A percentile compares a stretch with the other conserved stretches of the same genome.
Evolutionary conservation across 2,888 invertebrate species (phyloP).

Genomic region (Trichogramma evanescens): DNA sequence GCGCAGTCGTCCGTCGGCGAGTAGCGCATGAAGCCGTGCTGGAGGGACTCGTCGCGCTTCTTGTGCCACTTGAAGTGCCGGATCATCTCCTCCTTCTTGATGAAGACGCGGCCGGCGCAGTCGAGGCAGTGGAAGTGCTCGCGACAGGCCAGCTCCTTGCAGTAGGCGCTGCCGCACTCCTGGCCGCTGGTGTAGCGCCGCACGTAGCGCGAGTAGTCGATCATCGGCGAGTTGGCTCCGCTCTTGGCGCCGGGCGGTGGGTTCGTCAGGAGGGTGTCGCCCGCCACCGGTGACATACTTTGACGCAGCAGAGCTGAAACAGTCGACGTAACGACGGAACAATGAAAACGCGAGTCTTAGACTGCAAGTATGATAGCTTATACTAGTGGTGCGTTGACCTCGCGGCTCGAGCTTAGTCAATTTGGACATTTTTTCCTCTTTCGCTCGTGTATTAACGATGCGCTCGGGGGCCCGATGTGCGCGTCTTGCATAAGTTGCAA

Average conservation of each 20-base stretch:
- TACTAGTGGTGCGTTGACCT: too few relatives aligned
- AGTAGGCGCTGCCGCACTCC: slow-evolving; percentile 78
- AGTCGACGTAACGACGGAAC: slow-evolving; percentile 15
- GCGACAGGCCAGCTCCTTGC: slow-evolving; percentile 81
- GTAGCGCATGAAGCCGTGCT: slow-evolving; percentile 91
- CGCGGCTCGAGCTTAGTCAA: neutral
- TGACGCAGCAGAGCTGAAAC: slow-evolving; percentile 53
- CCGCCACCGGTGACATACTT: slow-evolving; percentile 47
- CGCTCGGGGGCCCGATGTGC: slow-evolving; percentile 1
- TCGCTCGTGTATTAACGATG: neutral
- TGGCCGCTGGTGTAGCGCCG: slow-evolving; percentile 74
- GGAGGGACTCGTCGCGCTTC: slow-evolving; percentile 92
- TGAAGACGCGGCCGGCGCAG: slow-evolving; percentile 80
- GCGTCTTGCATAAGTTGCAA: slow-evolving; percentile 16
- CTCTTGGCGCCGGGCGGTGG: slow-evolving; percentile 2
- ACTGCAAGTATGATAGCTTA: neutral
- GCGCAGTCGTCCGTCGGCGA: slow-evolving; percentile 93
- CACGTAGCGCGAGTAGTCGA: slow-evolving; percentile 85
- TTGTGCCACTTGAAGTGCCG: slow-evolving; percentile 99
- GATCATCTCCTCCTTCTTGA: slow-evolving; percentile 98
- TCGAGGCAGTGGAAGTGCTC: slow-evolving; percentile 92
- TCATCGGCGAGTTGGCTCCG: slow-evolving; percentile 47
- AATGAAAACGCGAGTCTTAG: slow-evolving; percentile 1
- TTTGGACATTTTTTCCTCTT: neutral
- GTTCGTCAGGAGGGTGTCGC: slow-evolving; percentile 19